Evolutionary conservation across 2,797 vertebrate species (phyloP).

Genomic region (Thalassophryne amazonica): DNA sequence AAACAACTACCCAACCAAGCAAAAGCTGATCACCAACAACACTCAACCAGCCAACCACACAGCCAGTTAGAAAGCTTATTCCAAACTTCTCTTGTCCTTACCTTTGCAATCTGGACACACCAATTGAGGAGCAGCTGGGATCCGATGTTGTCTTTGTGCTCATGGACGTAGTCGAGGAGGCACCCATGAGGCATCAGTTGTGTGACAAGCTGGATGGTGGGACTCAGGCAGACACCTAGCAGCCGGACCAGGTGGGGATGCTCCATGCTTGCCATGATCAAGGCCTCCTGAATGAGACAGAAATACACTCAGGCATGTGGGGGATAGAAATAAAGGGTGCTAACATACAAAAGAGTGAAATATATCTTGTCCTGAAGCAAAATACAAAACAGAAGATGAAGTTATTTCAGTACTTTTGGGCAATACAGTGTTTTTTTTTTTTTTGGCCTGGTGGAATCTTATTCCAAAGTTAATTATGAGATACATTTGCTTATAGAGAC

Average conservation of each 20-base stretch:
- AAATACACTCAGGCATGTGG: constrained; percentile 59
- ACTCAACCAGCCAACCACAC: neutral
- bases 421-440: no score
- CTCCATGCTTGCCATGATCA: constrained; percentile 99
- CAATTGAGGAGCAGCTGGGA: constrained; percentile 96
- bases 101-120: constrained; percentile 99
- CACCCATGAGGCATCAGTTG: constrained; percentile 98
- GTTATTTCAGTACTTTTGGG: no score
- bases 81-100: constrained; percentile 54
- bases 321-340: neutral
- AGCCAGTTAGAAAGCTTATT: neutral
- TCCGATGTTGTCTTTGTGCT: constrained; percentile 97
- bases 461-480: no score
- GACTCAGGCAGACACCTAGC: constrained; percentile 92
- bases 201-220: constrained; percentile 96
- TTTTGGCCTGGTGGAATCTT: no score
- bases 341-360: no score
- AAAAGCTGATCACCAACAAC: neutral
- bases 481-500: no score
- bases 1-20: neutral
- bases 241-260: constrained; percentile 94
- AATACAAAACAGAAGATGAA: no score
- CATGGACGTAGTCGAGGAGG: constrained; percentile 93
- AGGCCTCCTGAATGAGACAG: constrained; percentile 86
- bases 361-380: no score